A percentile compares a stretch with the other conserved stretches of the same genome.
Conservation (phyloP, 2,797 vertebrate species). For the Fratercula arctica region DNA sequence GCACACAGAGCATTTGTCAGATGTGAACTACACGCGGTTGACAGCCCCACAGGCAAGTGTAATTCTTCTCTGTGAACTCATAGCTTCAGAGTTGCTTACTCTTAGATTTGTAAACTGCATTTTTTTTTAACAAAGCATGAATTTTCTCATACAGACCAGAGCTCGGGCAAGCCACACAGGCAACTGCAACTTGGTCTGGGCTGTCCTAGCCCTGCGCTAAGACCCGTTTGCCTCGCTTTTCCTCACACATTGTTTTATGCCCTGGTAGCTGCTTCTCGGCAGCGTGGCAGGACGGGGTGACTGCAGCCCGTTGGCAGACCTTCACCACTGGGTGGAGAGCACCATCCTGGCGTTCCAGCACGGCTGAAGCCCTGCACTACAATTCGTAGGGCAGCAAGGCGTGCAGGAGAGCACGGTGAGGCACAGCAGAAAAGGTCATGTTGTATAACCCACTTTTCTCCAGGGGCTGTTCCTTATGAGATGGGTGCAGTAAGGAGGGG, state of each 20-base stretch:
- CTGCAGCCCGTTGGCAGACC: not conserved
- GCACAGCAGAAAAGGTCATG: not conserved
- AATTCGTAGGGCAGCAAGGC: not conserved
- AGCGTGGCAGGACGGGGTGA: accelerated
- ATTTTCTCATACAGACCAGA: not conserved
- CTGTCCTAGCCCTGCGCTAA: not conserved
- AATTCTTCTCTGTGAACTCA: not conserved
- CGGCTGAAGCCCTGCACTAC: accelerated
- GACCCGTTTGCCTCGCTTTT: not conserved
- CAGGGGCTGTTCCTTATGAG: not conserved
- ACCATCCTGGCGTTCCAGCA: not conserved
- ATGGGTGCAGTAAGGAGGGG: not conserved
- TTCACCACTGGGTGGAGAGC: not conserved
- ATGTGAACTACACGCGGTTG: not conserved
- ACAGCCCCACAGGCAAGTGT: not conserved
- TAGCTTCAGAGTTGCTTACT: not conserved
- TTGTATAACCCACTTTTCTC: not conserved
- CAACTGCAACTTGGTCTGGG: not conserved
- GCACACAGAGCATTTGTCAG: not conserved
- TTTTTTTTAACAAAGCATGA: not conserved
- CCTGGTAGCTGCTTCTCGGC: not conserved
- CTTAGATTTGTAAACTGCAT: not conserved
- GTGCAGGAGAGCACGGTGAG: not conserved
- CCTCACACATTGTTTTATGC: not conserved
- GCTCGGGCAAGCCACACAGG: not conserved